Evolutionary conservation across 2,113 vertebrate species (phyloP).

Genomic region (Pungitius pungitius): DNA sequence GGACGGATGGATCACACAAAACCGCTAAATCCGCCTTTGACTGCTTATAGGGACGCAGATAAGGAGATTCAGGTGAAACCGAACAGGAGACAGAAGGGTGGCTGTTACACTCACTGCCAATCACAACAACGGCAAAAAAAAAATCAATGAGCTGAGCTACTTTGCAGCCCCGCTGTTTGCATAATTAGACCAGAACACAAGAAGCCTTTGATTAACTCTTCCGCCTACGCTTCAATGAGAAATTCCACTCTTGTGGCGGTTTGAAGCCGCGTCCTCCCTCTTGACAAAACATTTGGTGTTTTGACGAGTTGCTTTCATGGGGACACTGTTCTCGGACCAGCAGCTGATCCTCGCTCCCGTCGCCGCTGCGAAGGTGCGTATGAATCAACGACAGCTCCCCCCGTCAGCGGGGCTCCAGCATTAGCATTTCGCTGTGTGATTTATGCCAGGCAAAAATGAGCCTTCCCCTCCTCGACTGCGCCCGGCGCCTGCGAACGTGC

Average conservation of each 20-base stretch:
- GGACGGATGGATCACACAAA: conserved; percentile 11
- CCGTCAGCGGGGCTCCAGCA: conserved; percentile 46
- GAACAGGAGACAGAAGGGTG: conserved; percentile 18
- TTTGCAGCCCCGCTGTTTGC: conserved; percentile 24
- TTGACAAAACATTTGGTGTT: conserved; percentile 31
- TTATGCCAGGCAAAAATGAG: conserved; percentile 71
- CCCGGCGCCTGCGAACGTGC: conserved; percentile 47
- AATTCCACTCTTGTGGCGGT: conserved; percentile 1
- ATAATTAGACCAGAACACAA: conserved; percentile 32
- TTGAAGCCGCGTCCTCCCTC: conserved; percentile 18
- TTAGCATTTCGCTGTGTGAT: conserved; percentile 75
- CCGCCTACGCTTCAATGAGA: background rate
- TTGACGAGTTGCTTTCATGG: conserved; percentile 30
- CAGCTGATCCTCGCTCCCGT: conserved; percentile 36
- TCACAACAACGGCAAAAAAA: conserved; percentile 5
- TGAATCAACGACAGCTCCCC: conserved; percentile 58
- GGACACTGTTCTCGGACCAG: conserved; percentile 17
- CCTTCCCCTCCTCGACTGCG: conserved; percentile 56
- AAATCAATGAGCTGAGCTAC: conserved; percentile 9
- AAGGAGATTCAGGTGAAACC: conserved; percentile 28
- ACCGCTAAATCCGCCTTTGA: conserved; percentile 24
- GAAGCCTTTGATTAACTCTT: conserved; percentile 25
- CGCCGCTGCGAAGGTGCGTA: conserved; percentile 39
- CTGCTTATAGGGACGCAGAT: conserved; percentile 40
- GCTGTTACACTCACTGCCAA: conserved; percentile 11